A percentile compares a stretch with the other conserved stretches of the same genome.
Evolutionary conservation across 2,888 invertebrate genomes (phyloP).

Genomic region (Scelioninae gen. 1): DNA sequence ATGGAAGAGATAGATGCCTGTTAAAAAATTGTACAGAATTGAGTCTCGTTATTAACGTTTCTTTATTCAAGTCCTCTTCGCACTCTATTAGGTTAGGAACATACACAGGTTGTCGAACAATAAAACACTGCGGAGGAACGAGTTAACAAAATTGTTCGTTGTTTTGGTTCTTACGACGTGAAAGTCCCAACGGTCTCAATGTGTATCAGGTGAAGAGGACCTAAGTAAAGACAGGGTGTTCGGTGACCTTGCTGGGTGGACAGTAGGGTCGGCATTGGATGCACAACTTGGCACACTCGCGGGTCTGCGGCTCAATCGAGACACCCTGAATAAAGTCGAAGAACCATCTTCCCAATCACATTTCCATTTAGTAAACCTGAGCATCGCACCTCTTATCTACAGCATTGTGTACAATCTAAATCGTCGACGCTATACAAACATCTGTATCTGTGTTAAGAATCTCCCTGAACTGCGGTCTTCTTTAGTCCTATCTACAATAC

Average conservation of each 20-base stretch:
- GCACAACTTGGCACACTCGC: constrained; percentile 32
- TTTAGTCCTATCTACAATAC: constrained; percentile 40
- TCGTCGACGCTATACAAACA: constrained; percentile 58
- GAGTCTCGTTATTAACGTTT: constrained; percentile 52
- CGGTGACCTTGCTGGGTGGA: constrained; percentile 30
- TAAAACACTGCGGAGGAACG: constrained; percentile 32
- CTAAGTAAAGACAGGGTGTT: constrained; percentile 62
- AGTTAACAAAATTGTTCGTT: constrained; percentile 26
- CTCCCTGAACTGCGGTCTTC: constrained; percentile 31
- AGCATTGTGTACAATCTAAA: constrained; percentile 18
- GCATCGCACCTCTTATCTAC: constrained; percentile 21
- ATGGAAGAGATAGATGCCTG: constrained; percentile 47
- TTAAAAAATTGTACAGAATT: constrained; percentile 52
- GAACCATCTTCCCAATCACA: constrained; percentile 43
- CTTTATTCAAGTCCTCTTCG: constrained; percentile 70
- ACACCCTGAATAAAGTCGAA: constrained; percentile 43
- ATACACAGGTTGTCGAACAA: constrained; percentile 50
- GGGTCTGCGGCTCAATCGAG: constrained; percentile 17
- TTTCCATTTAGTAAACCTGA: constrained; percentile 69
- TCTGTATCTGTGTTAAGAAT: constrained; percentile 43
- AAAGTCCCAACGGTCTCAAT: not conserved
- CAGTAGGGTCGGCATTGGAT: constrained; percentile 8
- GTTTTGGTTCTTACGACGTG: constrained; percentile 6
- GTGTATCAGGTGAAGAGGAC: constrained; percentile 54
- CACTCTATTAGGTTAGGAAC: constrained; percentile 45